Evolutionary conservation across 2,797 vertebrate species (phyloP).

Genomic region (Sitta carolinensis): DNA sequence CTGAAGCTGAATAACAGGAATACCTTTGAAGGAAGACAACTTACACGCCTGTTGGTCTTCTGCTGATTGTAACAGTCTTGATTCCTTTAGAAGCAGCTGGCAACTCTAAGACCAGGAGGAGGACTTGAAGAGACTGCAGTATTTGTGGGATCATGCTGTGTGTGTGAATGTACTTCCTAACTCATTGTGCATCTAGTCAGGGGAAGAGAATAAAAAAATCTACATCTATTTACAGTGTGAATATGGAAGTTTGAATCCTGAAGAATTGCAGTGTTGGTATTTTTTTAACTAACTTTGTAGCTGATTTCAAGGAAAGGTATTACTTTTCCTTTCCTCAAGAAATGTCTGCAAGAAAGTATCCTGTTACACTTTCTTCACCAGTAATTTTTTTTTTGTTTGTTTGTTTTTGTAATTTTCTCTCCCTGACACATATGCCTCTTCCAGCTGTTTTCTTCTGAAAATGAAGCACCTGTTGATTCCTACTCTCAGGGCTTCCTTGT

Average conservation of each 20-base stretch:
- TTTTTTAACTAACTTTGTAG: not conserved
- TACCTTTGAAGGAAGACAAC: not conserved
- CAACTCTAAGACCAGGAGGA: not conserved
- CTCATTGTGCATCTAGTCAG: not conserved
- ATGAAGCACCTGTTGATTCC: not conserved
- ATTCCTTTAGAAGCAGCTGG: not conserved
- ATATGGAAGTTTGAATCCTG: not conserved
- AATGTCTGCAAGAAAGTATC: not conserved
- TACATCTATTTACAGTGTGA: not conserved
- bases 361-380: not conserved
- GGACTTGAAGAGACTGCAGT: not conserved
- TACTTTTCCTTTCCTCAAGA: not conserved
- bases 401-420: not conserved
- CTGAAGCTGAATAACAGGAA: not conserved
- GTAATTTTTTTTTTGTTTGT: not conserved
- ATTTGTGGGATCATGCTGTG: not conserved
- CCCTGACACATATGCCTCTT: not conserved
- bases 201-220: not conserved
- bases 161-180: not conserved
- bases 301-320: not conserved
- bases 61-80: not conserved
- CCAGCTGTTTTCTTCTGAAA: not conserved
- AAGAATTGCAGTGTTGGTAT: not conserved
- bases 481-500: not conserved
- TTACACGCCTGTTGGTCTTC: not conserved